phyloP scores from a whole-genome alignment of 2,797 vertebrate species.

The Amblyraja radiata region DNA sequence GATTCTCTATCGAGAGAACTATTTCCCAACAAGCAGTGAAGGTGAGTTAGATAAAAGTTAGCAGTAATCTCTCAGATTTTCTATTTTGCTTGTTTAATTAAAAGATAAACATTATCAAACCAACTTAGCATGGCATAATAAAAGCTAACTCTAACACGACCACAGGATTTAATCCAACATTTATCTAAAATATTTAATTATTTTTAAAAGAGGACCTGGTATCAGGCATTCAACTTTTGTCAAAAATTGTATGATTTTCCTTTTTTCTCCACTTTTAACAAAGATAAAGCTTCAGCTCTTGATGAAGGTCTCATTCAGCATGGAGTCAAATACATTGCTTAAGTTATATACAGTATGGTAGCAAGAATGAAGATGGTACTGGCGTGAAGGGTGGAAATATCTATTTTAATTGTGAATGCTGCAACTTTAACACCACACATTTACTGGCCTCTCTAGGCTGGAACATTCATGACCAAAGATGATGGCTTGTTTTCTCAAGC shows the following conservation, averaged over 20 bases:
- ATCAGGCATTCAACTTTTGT: neutral
- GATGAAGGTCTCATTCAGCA: neutral
- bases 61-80: neutral
- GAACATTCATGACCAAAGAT: neutral
- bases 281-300: neutral
- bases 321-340: neutral
- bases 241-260: neutral
- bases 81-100: neutral
- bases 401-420: conserved; percentile 19
- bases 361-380: neutral
- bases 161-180: neutral
- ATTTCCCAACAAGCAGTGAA: neutral
- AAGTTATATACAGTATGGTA: neutral
- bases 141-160: neutral
- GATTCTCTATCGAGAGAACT: neutral
- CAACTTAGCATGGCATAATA: neutral
- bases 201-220: neutral
- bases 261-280: neutral
- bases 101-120: neutral
- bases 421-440: conserved; percentile 34
- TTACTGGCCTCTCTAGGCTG: conserved; percentile 23
- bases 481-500: neutral
- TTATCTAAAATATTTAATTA: neutral
- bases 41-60: neutral
- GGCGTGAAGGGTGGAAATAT: neutral